These are phyloP conservation scores for Bovichtus diacanthus DNA, from an alignment of 2,797 vertebrate species.

Conservation along the genomic window DNA sequence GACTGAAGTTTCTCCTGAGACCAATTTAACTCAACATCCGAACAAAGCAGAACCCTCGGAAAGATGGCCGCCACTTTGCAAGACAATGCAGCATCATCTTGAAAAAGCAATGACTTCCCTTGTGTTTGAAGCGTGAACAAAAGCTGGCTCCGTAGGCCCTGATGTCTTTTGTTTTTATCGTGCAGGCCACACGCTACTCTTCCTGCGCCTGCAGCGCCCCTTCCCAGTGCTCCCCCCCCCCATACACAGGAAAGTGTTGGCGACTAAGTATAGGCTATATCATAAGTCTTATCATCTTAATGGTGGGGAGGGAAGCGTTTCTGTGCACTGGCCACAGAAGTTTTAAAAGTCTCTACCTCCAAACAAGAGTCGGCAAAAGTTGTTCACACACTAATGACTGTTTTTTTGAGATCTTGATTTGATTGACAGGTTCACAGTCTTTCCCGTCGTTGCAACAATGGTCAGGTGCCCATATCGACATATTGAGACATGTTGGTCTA, in stretches of 20 bases:
- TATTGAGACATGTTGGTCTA: not conserved
- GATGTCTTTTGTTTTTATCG: constrained; percentile 77
- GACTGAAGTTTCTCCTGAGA: constrained; percentile 32
- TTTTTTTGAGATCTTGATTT: not conserved
- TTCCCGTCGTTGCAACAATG: not conserved
- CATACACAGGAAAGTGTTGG: constrained; percentile 34
- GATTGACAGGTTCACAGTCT: not conserved
- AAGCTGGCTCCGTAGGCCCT: constrained; percentile 61
- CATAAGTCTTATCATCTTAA: constrained; percentile 10
- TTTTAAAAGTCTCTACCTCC: constrained; percentile 15
- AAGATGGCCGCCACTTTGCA: constrained; percentile 70
- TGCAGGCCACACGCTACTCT: constrained; percentile 65
- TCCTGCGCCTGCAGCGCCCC: constrained; percentile 49
- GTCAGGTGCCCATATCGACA: not conserved
- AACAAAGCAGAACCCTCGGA: constrained; percentile 56
- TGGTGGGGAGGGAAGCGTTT: constrained; percentile 12
- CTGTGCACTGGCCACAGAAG: not conserved
- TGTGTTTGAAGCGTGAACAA: constrained; percentile 70
- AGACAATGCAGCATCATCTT: constrained; percentile 74
- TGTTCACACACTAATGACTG: not conserved
- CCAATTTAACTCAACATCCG: constrained; percentile 27
- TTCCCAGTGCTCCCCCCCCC: constrained; percentile 22
- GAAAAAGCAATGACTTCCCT: constrained; percentile 72
- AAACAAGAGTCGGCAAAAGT: constrained; percentile 10
- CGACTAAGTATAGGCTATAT: constrained; percentile 29